Base-by-base conservation (phyloP, 2,113 vertebrate species). In the Dendrocopos noguchii region DNA sequence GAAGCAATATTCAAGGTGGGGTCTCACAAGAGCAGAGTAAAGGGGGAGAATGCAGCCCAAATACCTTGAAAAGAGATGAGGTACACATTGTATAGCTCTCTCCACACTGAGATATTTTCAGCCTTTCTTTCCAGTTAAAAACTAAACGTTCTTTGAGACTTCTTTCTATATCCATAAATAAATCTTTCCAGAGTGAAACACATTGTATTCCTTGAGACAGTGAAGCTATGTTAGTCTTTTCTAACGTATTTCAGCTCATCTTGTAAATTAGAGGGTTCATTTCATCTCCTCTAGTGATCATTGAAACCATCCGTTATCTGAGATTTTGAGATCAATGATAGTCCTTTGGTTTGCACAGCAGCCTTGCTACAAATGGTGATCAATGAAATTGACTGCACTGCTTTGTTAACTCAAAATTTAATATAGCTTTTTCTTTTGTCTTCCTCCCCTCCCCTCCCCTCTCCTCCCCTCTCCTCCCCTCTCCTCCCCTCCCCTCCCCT, bases 221-320 rank as follows among this genome's bases (percentile, higher is more conserved):
- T 46, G 52, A 93, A 39, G 9, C 24, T 76, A 22, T 57, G 28
- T 60, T 84, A 53, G 13, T 8, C 10, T 65, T 84, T 61, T 70
- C 60, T 53, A 67, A 36, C 21, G 42, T 61, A 55, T 77, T 87
- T 89, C 67, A 80, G 4, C 64, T 95, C 60, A 80, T 79, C 52
- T 87, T 89, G 59, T 90, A 89, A 77, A 91, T 91, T 91, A 94
- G 24, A 66, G n/a, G 21, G n/a, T 56, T 85, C 21, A 29, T 94
- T 90, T 88, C 34, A 67, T 74, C 68, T 73, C 18, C 36, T 85
- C 81, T 66, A 87, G 18, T 36, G 34, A 59, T 42, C 15, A 34
- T 0, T 73, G 42, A 95, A 92, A 92, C 15, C 15, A 77, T 89
- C 77, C 59, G 87, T 92, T 89, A 77, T 15, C 33, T 14, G 29